phyloP scores from a whole-genome alignment of 2,797 vertebrate species.

The Enteromius afrohamiltoni region DNA sequence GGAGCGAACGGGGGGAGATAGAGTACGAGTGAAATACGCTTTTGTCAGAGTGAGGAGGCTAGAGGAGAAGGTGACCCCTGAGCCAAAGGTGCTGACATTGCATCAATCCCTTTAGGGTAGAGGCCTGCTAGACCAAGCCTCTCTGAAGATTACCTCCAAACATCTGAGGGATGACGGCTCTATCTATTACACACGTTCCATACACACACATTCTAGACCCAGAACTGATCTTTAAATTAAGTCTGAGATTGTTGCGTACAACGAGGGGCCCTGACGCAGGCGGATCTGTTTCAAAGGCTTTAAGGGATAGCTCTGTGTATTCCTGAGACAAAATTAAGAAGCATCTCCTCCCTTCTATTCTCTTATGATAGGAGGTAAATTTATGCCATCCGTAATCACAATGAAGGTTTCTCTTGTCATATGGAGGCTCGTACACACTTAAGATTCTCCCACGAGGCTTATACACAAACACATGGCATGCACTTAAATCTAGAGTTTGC shows the following conservation, averaged over 20 bases:
- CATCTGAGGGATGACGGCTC: constrained; percentile 86
- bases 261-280: constrained; percentile 64
- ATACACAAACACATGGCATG: constrained; percentile 70
- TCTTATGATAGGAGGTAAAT: constrained; percentile 79
- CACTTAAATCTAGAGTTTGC: constrained; percentile 57
- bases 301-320: constrained; percentile 79
- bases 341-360: constrained; percentile 69
- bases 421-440: constrained; percentile 75
- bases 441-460: constrained; percentile 82
- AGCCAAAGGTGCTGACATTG: constrained; percentile 98
- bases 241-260: constrained; percentile 83
- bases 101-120: constrained; percentile 97
- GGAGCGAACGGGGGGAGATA: constrained; percentile 53
- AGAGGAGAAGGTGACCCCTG: constrained; percentile 90
- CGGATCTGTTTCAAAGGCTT: constrained; percentile 68
- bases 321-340: constrained; percentile 70
- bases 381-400: constrained; percentile 80
- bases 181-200: constrained; percentile 84
- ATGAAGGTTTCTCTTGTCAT: constrained; percentile 79
- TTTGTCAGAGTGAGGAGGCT: constrained; percentile 90
- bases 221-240: constrained; percentile 86
- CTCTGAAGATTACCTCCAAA: constrained; percentile 93
- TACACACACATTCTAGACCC: constrained; percentile 63
- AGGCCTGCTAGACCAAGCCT: constrained; percentile 88
- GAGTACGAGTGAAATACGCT: constrained; percentile 78